Base-by-base conservation (phyloP, 2,113 vertebrate species). In the Polypterus bichir region DNA sequence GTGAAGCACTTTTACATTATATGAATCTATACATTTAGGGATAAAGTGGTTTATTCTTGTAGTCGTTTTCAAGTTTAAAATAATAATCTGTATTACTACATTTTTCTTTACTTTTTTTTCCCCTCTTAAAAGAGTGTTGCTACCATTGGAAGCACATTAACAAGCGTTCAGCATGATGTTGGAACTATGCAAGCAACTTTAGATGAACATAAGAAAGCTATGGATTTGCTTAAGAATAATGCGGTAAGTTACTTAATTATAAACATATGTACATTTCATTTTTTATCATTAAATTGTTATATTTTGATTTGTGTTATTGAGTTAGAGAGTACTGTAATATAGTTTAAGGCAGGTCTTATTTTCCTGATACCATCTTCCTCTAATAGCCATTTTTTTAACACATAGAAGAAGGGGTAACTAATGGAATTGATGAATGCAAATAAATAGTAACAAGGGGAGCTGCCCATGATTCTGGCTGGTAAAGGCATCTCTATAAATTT, bases 101-200 rank as follows among this genome's bases (percentile, higher is more conserved):
- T 5, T 9, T 64, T 47, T 6, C 10, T 4, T 46, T 4, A 9
- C 7, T 46, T 66, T 64, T 46, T 46, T 70, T 66, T n/a, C n/a
- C 63, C 73, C 64, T 73, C 62, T 49, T 66, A 86, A 48, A 74
- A 97, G 96, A 98, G 91, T 54, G 92, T 98, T 7, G 96, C 94
- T 3, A 93, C 89, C 11, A 92, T 98, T 67, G 94, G 94, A 11
- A 98, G 88, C 81, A 94, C 90, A 0, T 81, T 98, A 65, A 97
- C 91, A 56, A 97, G 90, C 9, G 91, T 97, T 59, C 91, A 92
- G 65, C 92, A 97, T 49, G 92, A 96, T 66, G 89, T 97, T 69
- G 88, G 89, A 67, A 84, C 87, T 3, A 83, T 97, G 63, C 91
- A 96, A 78, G 75, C 85, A 48, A 75, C 80, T n/a, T 68, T 93